Evolutionary conservation across 2,888 invertebrate genomes (phyloP).

Genomic region (Eupsilia transversa): DNA sequence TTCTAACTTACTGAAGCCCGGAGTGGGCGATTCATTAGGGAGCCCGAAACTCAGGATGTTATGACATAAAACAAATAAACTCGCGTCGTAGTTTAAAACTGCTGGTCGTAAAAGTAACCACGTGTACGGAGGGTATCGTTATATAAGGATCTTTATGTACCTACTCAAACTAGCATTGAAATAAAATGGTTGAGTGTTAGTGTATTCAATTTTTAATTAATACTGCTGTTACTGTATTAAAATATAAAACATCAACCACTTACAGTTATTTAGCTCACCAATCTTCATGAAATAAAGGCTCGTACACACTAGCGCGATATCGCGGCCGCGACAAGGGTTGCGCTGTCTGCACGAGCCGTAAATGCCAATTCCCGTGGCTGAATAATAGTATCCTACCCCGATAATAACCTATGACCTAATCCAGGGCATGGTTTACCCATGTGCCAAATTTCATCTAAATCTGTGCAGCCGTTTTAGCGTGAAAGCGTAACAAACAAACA

Average conservation of each 20-base stretch:
- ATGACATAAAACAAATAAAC: constrained; percentile 70
- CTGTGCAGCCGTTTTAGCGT: too few relatives aligned
- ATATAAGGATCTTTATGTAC: not conserved
- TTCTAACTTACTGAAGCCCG: constrained; percentile 16
- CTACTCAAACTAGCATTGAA: not conserved
- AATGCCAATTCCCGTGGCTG: too few relatives aligned
- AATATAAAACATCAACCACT: not conserved
- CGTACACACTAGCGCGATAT: too few relatives aligned
- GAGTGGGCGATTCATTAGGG: constrained; percentile 39
- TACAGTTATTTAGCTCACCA: not conserved
- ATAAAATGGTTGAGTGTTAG: not conserved
- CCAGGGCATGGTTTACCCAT: too few relatives aligned
- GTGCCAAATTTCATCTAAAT: too few relatives aligned
- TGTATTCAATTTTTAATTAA: not conserved
- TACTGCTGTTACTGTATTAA: not conserved
- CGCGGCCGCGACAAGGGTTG: too few relatives aligned
- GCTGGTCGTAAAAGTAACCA: constrained; percentile 63
- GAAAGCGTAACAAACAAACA: too few relatives aligned
- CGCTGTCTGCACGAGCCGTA: too few relatives aligned
- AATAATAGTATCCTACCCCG: too few relatives aligned
- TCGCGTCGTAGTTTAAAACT: constrained; percentile 58
- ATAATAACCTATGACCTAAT: too few relatives aligned
- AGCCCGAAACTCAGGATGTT: constrained; percentile 67
- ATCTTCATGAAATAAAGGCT: too few relatives aligned
- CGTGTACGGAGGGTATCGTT: constrained; percentile 21